Base-by-base conservation (phyloP, 2,113 vertebrate species). In the Dicentrarchus labrax region DNA sequence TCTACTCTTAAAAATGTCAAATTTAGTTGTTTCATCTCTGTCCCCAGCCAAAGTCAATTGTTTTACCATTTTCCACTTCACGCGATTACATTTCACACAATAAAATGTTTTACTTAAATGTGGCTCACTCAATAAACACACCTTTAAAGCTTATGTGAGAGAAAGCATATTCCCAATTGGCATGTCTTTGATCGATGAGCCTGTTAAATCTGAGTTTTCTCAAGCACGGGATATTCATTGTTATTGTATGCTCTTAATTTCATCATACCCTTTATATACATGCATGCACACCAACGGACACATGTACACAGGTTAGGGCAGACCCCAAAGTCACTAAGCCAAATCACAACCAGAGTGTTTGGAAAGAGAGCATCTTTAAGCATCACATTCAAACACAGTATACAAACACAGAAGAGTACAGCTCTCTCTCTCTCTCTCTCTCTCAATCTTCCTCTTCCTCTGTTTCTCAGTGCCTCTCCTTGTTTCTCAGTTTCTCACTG, bases 351-450 rank as follows among this genome's bases (percentile, higher is more conserved):
- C 38, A 16, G 59, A 76, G 79, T 66, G 43, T 85, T 67, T 57
- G 62, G n/a, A 71, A 51, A 79, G 65, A 66, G 53, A 87, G 77
- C 60, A 71, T 86, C 78, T 80, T 72, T 80, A 70, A 79, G 71
- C 60, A 48, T 82, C 68, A 72, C 71, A 89, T 74, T 84, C 71
- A 81, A 61, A 87, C 48, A 84, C 68, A 86, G 72, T 59, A 74
- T 54, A 51, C 47, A 78, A 53, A 88, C 64, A 75, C 39, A 82
- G 64, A 67, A 21, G 66, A 85, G 50, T 66, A 61, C 70, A 74
- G 77, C 43, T 67, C 45, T 60, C 61, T 73, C 38, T 67, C 64
- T 67, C 69, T 45, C 38, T 45, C n/a, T n/a, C 36, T 64, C 61
- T 61, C 57, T 57, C 48, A 61, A 5, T 81, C 22, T 72, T 38